Percentiles rank a stretch among this genome's conserved stretches.
phyloP scores from a whole-genome alignment of 2,797 vertebrate genomes.

The Percopsis omiscomaycus region DNA sequence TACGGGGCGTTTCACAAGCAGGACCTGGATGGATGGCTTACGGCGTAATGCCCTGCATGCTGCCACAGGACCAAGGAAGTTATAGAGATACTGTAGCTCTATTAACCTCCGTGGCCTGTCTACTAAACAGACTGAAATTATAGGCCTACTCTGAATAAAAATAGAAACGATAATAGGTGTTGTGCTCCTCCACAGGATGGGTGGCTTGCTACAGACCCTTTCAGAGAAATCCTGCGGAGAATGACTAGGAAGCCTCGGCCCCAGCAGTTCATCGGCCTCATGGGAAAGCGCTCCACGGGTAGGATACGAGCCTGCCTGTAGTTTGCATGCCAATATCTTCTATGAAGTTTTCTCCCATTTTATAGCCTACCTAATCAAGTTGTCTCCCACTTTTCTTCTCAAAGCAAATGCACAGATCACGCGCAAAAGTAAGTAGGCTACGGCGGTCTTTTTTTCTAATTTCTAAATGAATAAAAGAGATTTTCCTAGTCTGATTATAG shows the following conservation, averaged over 20 bases:
- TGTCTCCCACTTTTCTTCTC: slow-evolving; percentile 20
- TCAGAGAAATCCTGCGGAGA: slow-evolving; percentile 89
- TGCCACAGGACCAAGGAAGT: no score
- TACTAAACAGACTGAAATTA: background rate
- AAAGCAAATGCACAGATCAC: slow-evolving; percentile 81
- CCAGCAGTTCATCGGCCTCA: slow-evolving; percentile 93
- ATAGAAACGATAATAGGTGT: slow-evolving; percentile 10
- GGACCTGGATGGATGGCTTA: no score
- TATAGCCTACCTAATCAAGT: background rate
- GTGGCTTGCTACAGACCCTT: slow-evolving; percentile 78
- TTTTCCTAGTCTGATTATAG: background rate
- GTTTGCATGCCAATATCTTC: background rate
- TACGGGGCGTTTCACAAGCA: no score
- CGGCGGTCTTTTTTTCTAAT: background rate
- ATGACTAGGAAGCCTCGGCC: slow-evolving; percentile 91
- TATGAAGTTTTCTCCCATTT: no score
- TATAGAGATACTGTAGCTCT: no score
- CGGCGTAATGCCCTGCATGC: no score
- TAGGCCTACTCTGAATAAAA: background rate
- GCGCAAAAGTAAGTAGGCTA: slow-evolving; percentile 80
- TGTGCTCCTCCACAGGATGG: slow-evolving; percentile 78
- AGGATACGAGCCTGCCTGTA: slow-evolving; percentile 16
- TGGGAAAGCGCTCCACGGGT: slow-evolving; percentile 95
- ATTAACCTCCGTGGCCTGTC: no score
- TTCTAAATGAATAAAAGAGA: background rate